Evolutionary conservation across 1,140 invertebrate species (phyloP).

Genomic region (Globodera rostochiensis): DNA sequence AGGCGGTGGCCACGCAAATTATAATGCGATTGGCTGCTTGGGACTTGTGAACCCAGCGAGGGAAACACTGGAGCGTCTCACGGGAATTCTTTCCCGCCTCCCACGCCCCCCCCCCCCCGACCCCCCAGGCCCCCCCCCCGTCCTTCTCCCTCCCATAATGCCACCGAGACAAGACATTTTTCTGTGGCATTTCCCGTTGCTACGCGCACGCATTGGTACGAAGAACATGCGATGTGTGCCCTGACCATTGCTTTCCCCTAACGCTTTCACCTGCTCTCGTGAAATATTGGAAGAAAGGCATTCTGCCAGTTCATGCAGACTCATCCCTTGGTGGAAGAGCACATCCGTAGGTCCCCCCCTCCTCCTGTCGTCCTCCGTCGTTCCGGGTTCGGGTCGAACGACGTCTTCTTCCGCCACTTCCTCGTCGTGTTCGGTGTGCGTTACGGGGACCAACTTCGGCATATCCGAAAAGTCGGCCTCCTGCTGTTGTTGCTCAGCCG

Average conservation of each 20-base stretch:
- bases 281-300: slow-evolving; percentile 31
- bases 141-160: too few relatives aligned
- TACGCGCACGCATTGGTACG: too few relatives aligned
- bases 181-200: background rate
- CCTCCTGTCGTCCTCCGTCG: background rate
- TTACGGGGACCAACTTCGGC: slow-evolving; percentile 49
- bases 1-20: background rate
- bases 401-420: background rate
- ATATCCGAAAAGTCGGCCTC: slow-evolving; percentile 51
- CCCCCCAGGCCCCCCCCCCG: too few relatives aligned
- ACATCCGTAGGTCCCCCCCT: background rate
- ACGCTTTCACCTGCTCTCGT: slow-evolving; percentile 26
- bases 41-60: background rate
- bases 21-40: background rate
- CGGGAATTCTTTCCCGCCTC: background rate
- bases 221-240: too few relatives aligned
- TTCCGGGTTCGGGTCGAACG: background rate
- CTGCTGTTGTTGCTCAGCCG: slow-evolving; percentile 20
- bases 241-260: too few relatives aligned
- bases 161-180: background rate
- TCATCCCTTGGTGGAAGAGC: slow-evolving; percentile 26
- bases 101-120: too few relatives aligned
- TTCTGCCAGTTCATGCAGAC: slow-evolving; percentile 38
- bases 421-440: slow-evolving; percentile 21
- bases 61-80: background rate